phyloP scores from a whole-genome alignment of 2,113 vertebrate species.

The Cavia aperea region DNA sequence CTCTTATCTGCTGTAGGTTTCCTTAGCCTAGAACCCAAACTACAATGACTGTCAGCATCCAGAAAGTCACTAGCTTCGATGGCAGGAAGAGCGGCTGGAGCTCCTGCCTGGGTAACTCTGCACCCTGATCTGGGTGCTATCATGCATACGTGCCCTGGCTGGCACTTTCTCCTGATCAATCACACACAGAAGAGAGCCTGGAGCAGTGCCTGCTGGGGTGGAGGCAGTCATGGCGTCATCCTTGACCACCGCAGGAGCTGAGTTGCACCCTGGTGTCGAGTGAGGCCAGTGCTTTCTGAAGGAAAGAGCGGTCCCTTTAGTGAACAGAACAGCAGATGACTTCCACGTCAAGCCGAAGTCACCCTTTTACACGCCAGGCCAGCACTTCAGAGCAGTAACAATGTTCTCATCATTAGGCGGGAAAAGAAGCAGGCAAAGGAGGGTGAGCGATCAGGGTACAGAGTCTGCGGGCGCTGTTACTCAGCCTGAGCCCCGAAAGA shows the following conservation, averaged over 20 bases:
- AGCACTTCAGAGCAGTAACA: neutral
- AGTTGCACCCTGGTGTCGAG: rapidly evolving
- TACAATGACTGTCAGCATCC: neutral
- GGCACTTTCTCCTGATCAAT: too few relatives aligned
- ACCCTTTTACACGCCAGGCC: neutral
- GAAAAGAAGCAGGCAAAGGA: neutral
- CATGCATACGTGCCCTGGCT: too few relatives aligned
- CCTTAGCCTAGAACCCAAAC: neutral
- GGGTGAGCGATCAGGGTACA: neutral
- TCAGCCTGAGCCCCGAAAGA: neutral
- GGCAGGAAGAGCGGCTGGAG: too few relatives aligned
- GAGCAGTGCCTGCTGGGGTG: neutral
- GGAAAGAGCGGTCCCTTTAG: neutral
- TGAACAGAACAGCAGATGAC: neutral
- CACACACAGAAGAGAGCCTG: rapidly evolving
- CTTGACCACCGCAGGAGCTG: rapidly evolving
- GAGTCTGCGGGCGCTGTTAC: neutral
- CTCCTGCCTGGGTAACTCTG: rapidly evolving
- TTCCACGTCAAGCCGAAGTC: neutral
- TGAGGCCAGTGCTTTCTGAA: rapidly evolving
- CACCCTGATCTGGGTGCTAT: too few relatives aligned
- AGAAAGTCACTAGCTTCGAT: neutral
- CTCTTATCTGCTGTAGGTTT: neutral
- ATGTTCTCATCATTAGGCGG: neutral
- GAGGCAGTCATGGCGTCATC: neutral